Percentiles rank a stretch among this genome's conserved stretches.
These are phyloP conservation scores for Otus scops DNA, from an alignment of 2,797 vertebrate species.

Conservation along the genomic window DNA sequence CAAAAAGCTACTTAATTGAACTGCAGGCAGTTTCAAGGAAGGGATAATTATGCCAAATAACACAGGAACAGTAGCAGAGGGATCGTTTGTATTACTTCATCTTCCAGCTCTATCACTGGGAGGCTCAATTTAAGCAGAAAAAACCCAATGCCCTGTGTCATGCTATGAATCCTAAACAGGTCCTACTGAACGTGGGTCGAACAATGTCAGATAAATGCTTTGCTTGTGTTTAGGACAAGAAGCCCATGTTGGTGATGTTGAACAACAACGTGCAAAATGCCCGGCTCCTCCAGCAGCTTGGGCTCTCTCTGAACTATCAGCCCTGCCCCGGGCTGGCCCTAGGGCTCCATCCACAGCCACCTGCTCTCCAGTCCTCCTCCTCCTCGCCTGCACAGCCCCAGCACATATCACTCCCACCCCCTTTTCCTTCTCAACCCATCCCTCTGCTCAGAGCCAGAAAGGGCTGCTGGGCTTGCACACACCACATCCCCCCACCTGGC, in stretches of 20 bases:
- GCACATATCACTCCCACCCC: rapidly evolving
- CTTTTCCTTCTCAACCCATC: neutral
- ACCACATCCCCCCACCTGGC: rapidly evolving
- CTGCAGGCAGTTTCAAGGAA: neutral
- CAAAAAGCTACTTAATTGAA: neutral
- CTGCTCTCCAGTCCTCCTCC: neutral
- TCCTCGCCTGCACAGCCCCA: neutral
- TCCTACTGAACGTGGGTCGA: neutral
- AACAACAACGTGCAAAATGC: neutral
- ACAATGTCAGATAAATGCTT: neutral
- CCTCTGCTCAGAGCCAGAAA: neutral
- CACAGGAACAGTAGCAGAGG: neutral
- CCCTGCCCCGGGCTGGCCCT: neutral
- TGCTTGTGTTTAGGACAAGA: neutral
- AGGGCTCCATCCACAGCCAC: neutral
- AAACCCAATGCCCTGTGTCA: neutral
- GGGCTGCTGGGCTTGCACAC: neutral
- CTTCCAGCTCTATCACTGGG: neutral
- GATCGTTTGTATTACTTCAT: neutral
- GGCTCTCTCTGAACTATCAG: neutral
- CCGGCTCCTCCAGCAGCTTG: neutral
- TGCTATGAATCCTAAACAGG: neutral
- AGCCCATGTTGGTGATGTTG: neutral
- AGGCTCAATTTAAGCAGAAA: neutral
- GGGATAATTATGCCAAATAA: neutral